Evolutionary conservation across 1,140 invertebrate species (phyloP), one percentile per base, ranked within the genome.

Genomic region (Aphelenchoides avenae): DNA sequence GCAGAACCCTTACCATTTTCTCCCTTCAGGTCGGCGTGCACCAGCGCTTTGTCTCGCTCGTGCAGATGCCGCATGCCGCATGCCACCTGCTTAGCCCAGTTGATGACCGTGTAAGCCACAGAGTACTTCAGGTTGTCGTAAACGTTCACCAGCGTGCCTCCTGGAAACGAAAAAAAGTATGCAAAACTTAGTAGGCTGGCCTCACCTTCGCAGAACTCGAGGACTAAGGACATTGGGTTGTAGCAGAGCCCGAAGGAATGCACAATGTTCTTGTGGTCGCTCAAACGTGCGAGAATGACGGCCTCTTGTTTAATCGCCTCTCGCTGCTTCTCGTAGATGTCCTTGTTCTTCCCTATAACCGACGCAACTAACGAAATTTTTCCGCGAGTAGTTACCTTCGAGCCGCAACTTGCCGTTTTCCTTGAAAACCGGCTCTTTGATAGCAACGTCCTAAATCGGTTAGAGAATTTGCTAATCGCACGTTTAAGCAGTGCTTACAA

Each of bases 11-110:
- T 26, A 57, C 52, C 29, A 64, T 58, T 64, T 5, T 59, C 39
- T 0, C 43, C 57, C 20, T 60, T 60, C n/a, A 60, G 30, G 37
- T 60, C 57, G 18, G 57, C 57, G 27, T 60, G 46, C 15, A 60
- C 53, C 22, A 60, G 13, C 0, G 57, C 55, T 30, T 60, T 59
- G 11, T 60, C 26, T 37, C 43, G 55, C 60, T 22, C 22, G 40
- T 60, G 57, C 13, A 60, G 27, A 64, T 60, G 57, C 15, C 63
- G 42, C 7, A 60, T 24, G n/a, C 55, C 57, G 7, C 26, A 54
- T 7, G 57, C 57, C 4, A 60, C 58, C 22, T 60, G 57, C 42
- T 62, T 60, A 3, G 57, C 58, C 57, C 57, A 60, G 40, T 26
- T 40, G 5, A 60, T 50, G 7, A 49, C 42, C 24, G 57, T 60